Evolutionary conservation across 2,113 vertebrate species (phyloP).

Genomic region (Tupaia tana): DNA sequence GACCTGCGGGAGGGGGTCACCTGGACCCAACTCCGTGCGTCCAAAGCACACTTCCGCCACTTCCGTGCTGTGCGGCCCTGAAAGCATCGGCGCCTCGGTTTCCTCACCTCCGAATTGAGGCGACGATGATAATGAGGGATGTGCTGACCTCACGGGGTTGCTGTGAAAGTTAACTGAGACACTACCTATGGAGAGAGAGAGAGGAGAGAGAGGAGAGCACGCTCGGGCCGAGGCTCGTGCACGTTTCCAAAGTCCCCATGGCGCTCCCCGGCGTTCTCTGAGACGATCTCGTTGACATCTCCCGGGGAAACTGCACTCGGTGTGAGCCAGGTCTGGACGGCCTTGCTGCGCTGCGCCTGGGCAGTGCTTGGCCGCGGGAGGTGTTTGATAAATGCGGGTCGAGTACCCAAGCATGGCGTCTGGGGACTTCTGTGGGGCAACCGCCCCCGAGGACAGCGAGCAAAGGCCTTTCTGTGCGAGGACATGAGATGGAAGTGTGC

Average conservation of each 20-base stretch:
- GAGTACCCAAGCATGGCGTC: fast-evolving
- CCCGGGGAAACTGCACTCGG: fast-evolving
- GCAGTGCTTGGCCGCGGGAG: background rate
- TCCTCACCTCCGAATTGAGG: background rate
- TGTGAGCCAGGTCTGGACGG: fast-evolving
- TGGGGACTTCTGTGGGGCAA: background rate
- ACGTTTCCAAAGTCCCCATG: background rate
- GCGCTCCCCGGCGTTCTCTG: fast-evolving
- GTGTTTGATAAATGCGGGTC: background rate
- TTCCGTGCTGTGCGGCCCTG: background rate
- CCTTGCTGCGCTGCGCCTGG: too few relatives aligned
- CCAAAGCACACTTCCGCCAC: too few relatives aligned
- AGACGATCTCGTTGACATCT: fast-evolving
- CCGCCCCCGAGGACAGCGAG: fast-evolving
- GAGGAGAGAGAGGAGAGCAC: background rate
- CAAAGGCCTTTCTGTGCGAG: background rate
- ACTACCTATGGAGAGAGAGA: fast-evolving
- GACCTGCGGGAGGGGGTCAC: too few relatives aligned
- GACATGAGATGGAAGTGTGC: background rate
- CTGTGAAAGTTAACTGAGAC: fast-evolving
- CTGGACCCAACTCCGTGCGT: background rate
- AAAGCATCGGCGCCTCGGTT: background rate
- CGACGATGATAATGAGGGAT: fast-evolving
- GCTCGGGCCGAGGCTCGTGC: fast-evolving
- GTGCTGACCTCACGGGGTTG: fast-evolving